A percentile compares a stretch with the other conserved stretches of the same genome.
Conservation (phyloP, 23 tunicate genomes). For the Pegea sp. region DNA sequence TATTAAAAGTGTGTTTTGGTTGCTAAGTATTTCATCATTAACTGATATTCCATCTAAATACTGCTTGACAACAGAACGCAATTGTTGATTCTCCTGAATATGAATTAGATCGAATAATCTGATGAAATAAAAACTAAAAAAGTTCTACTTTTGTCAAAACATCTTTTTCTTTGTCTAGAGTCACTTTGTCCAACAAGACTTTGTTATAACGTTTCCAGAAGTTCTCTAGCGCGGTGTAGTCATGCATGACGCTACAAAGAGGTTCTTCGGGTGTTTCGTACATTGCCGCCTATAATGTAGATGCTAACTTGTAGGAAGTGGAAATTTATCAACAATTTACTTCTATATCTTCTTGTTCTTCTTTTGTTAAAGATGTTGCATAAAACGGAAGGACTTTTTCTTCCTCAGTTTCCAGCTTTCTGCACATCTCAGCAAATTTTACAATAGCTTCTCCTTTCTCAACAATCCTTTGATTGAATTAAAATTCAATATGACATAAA, state of each 20-base stretch:
- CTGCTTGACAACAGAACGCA: slow-evolving; percentile 73
- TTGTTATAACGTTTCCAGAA: slow-evolving; percentile 98
- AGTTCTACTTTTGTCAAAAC: slow-evolving; percentile 32
- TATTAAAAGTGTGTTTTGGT: slow-evolving; percentile 79
- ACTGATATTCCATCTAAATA: slow-evolving; percentile 97
- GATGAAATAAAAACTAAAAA: background rate
- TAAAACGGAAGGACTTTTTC: slow-evolving; percentile 95
- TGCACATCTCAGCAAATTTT: slow-evolving; percentile 77
- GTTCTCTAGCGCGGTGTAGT: slow-evolving; percentile 58
- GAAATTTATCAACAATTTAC: too few relatives aligned
- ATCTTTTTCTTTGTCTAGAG: slow-evolving; percentile 78
- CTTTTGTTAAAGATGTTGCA: slow-evolving; percentile 62
- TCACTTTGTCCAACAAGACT: slow-evolving; percentile 71
- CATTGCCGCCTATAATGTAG: slow-evolving; percentile 27
- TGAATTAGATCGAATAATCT: background rate
- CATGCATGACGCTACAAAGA: slow-evolving; percentile 62
- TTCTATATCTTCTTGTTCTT: slow-evolving; percentile 74
- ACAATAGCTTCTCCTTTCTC: slow-evolving; percentile 54
- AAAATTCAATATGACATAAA: background rate
- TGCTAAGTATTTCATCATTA: slow-evolving; percentile 72
- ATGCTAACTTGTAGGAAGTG: background rate
- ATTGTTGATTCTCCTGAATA: slow-evolving; percentile 70
- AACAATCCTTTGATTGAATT: slow-evolving; percentile 7
- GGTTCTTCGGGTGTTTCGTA: slow-evolving; percentile 58
- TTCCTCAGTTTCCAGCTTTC: slow-evolving; percentile 95